Evolutionary conservation across 2,888 invertebrate species (phyloP).

Genomic region (Eupeodes latifasciatus): DNA sequence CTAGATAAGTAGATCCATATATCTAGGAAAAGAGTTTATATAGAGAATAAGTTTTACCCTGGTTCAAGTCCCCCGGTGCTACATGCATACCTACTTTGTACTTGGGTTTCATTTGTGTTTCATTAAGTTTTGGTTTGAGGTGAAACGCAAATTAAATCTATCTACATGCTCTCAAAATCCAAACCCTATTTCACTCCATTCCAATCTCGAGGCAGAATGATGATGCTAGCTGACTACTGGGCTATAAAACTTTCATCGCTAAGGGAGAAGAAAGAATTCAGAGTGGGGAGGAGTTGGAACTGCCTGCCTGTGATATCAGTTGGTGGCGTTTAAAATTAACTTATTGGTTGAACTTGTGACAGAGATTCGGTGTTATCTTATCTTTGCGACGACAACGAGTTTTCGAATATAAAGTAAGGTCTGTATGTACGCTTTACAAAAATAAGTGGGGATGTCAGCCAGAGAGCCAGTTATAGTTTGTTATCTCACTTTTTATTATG

Average conservation of each 20-base stretch:
- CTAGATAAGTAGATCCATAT: background rate
- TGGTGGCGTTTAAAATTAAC: conserved; percentile 62
- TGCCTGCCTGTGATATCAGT: conserved; percentile 45
- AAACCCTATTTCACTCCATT: conserved; percentile 13
- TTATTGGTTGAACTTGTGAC: conserved; percentile 68
- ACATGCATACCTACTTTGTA: background rate
- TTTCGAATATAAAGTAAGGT: background rate
- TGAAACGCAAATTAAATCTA: conserved; percentile 50
- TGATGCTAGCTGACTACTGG: background rate
- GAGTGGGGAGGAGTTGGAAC: conserved; percentile 7
- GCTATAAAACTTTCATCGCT: conserved; percentile 45
- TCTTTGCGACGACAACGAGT: conserved; percentile 15
- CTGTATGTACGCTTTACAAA: no score
- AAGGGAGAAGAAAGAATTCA: background rate
- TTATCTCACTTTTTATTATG: conserved; percentile 24
- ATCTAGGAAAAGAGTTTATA: background rate
- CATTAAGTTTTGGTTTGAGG: conserved; percentile 36
- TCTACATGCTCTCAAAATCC: background rate
- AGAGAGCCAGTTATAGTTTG: background rate
- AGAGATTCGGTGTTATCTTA: conserved; percentile 54
- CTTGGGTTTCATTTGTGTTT: conserved; percentile 19
- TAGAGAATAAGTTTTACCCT: background rate
- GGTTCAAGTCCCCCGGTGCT: background rate
- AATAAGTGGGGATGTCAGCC: background rate
- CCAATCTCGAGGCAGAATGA: background rate